A percentile compares a stretch with the other conserved stretches of the same genome.
These are phyloP conservation scores for Latrodectus hesperus DNA, from an alignment of 2,888 invertebrate genomes.

Conservation along the genomic window DNA sequence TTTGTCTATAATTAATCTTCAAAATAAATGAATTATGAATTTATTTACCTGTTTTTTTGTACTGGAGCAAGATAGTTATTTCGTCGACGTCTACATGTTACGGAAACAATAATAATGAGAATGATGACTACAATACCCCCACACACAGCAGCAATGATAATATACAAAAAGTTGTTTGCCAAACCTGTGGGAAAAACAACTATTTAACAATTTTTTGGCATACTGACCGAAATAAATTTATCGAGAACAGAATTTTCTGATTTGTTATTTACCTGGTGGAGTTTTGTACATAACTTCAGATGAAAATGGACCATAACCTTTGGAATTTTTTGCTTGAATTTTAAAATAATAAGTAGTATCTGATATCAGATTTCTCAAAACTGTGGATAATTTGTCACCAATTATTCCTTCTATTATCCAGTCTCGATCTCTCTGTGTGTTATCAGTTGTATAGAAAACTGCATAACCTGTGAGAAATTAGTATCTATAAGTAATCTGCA, in stretches of 20 bases:
- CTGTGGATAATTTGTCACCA: slow-evolving; percentile 87
- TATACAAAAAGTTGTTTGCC: slow-evolving; percentile 67
- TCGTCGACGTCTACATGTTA: slow-evolving; percentile 49
- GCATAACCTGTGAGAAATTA: slow-evolving; percentile 83
- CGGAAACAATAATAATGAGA: slow-evolving; percentile 63
- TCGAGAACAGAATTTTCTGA: neutral
- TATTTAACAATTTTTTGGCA: neutral
- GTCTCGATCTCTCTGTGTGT: slow-evolving; percentile 84
- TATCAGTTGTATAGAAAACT: slow-evolving; percentile 90
- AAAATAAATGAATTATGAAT: neutral
- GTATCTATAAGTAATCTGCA: neutral
- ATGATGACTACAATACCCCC: slow-evolving; percentile 66
- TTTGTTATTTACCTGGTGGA: slow-evolving; percentile 76
- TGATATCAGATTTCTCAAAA: slow-evolving; percentile 86
- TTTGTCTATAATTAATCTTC: too few relatives aligned
- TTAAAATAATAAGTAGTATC: slow-evolving; percentile 94
- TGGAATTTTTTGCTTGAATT: slow-evolving; percentile 91
- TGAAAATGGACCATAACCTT: slow-evolving; percentile 93
- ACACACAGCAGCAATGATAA: slow-evolving; percentile 66
- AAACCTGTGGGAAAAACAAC: slow-evolving; percentile 32
- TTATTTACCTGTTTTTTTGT: slow-evolving; percentile 61
- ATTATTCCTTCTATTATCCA: slow-evolving; percentile 90
- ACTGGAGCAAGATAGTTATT: slow-evolving; percentile 64
- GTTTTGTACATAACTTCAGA: slow-evolving; percentile 79
- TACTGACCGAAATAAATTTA: neutral